Evolutionary conservation across 2,888 invertebrate genomes (phyloP).

Genomic region (Eugnorisma glareosa): DNA sequence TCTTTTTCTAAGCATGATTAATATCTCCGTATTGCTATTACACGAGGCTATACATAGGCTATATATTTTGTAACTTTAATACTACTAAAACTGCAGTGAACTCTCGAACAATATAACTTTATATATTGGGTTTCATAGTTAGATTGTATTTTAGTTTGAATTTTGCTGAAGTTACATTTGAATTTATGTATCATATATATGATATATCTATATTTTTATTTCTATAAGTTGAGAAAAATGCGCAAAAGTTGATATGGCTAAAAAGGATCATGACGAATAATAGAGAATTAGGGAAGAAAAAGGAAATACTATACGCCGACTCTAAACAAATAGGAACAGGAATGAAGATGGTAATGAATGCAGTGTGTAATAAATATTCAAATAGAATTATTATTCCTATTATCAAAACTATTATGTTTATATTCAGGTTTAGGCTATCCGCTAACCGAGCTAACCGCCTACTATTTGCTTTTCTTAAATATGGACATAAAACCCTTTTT

Average conservation of each 20-base stretch:
- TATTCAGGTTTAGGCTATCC: background rate
- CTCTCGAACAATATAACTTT: slow-evolving; percentile 45
- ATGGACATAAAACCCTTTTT: too few species aligned
- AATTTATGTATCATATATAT: too few species aligned
- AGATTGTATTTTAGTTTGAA: slow-evolving; percentile 39
- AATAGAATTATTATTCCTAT: background rate
- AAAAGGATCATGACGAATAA: background rate
- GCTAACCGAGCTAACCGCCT: background rate
- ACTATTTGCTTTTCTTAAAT: background rate
- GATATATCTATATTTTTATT: too few species aligned
- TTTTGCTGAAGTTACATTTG: slow-evolving; percentile 36
- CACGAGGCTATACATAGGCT: background rate
- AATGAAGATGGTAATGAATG: background rate
- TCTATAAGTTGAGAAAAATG: too few species aligned
- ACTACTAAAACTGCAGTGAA: slow-evolving; percentile 35
- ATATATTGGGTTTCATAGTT: slow-evolving; percentile 52
- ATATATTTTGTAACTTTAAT: slow-evolving; percentile 28
- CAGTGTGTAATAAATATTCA: background rate
- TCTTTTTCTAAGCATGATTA: background rate
- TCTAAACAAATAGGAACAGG: background rate
- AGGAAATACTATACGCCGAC: background rate
- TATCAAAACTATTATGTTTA: background rate
- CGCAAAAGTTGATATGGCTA: too few species aligned
- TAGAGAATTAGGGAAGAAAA: background rate
- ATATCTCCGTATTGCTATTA: background rate